Evolutionary conservation across 2,888 invertebrate species (phyloP).

Genomic region (Parascotia fuliginaria): DNA sequence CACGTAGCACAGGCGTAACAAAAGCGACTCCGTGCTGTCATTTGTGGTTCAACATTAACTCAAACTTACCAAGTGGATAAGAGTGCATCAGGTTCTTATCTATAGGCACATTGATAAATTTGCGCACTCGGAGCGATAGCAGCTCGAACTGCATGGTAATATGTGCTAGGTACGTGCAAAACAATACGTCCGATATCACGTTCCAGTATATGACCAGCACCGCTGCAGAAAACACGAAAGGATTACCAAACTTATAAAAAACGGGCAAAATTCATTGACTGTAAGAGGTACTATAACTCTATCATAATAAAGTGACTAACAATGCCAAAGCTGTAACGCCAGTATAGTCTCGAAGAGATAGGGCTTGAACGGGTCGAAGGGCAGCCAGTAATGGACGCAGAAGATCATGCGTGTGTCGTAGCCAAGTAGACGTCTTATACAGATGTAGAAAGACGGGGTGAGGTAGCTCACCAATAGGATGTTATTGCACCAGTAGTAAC

Average conservation of each 20-base stretch:
- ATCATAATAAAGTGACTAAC: background rate
- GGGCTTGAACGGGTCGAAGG: conserved; percentile 45
- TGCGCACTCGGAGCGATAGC: conserved; percentile 40
- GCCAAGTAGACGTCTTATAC: conserved; percentile 39
- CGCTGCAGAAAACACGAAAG: conserved; percentile 11
- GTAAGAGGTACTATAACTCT: no score
- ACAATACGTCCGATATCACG: conserved; percentile 50
- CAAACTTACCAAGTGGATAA: conserved; percentile 50
- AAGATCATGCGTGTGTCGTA: conserved; percentile 37
- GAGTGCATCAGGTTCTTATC: conserved; percentile 43
- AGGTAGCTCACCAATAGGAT: conserved; percentile 44
- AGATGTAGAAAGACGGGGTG: conserved; percentile 36
- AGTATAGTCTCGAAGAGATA: conserved; percentile 44
- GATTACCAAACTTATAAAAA: no score
- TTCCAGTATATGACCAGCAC: conserved; percentile 45
- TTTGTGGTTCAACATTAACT: no score
- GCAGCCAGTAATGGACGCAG: conserved; percentile 54
- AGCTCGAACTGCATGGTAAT: conserved; percentile 54
- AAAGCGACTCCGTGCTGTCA: no score
- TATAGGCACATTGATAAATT: conserved; percentile 40
- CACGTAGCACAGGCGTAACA: no score
- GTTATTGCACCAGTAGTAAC: conserved; percentile 55
- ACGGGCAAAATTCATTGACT: no score
- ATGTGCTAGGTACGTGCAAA: conserved; percentile 54
- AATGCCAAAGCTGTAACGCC: conserved; percentile 29